Conservation (phyloP, 2,888 invertebrate species). For the Dendrolimus pini region DNA sequence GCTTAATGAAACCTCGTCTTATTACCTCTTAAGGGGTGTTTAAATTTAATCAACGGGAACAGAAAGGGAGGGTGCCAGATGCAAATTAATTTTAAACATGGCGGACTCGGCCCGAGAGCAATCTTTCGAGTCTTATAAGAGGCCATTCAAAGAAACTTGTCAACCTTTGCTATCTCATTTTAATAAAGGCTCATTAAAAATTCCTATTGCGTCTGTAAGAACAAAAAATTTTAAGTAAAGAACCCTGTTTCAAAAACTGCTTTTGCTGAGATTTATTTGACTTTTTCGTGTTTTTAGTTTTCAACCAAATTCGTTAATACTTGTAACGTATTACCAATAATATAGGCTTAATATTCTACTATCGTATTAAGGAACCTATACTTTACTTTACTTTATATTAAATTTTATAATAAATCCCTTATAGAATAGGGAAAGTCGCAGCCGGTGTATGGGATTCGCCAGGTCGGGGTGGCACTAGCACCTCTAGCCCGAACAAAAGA, state of each 20-base stretch:
- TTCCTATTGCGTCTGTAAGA: neutral
- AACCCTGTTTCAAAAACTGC: neutral
- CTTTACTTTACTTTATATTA: no score
- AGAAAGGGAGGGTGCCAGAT: constrained; percentile 16
- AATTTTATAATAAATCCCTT: no score
- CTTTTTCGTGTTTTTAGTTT: no score
- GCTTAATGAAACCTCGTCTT: neutral
- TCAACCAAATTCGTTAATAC: no score
- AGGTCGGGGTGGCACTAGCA: no score
- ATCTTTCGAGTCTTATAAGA: neutral
- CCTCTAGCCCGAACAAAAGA: no score
- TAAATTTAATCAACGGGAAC: constrained; percentile 23
- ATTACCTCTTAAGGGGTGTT: constrained; percentile 5
- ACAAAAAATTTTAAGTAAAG: neutral
- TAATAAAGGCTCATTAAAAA: neutral
- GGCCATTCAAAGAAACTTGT: neutral
- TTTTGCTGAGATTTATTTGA: no score
- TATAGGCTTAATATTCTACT: no score
- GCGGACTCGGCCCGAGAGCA: neutral
- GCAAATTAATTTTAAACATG: constrained; percentile 25
- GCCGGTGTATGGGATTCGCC: no score
- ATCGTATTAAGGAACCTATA: no score
- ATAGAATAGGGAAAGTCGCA: no score
- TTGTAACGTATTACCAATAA: no score
- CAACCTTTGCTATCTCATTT: neutral